Evolutionary conservation across 2,113 vertebrate genomes (phyloP), one percentile per base, ranked within the genome.

Genomic region (Jaculus jaculus): DNA sequence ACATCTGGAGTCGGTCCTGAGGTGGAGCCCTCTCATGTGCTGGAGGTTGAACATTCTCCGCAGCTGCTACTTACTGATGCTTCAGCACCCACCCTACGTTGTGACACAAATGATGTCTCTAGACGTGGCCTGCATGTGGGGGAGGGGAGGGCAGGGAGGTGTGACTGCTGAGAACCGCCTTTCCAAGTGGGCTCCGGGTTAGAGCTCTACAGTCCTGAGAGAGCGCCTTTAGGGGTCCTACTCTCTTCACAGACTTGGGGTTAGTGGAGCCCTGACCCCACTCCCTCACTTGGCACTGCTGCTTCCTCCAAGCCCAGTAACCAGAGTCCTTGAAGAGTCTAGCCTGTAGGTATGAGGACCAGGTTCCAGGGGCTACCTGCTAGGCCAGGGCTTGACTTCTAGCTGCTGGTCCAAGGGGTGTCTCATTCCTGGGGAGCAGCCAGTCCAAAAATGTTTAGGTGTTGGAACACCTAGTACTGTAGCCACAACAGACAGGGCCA

Each of bases 11-110:
- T 24, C 30, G 0, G 6, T 24, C n/a, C 39, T 39, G 15, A 11
- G 24, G n/a, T 5, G n/a, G 79, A 37, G 47, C 15, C 0, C 1
- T n/a, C 32, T 72, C 21, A 12, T 3, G 5, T 0, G 0, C 18
- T 2, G 77, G 73, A 5, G 39, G 37, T 37, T 12, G 15, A 37
- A 47, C 47, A 84, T 47, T 3, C 9, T 58, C 28, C 20, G 18
- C 28, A 3, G 37, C 51, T 68, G 24, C 8, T 28, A 51, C 37
- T 20, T 3, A 20, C 18, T 24, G 54, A 34, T 37, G 82, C 63
- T 8, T 23, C 2, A 16, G 37, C 32, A 11, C 42, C 24, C 42
- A 5, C 1, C 32, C 47, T 58, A 5, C 32, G 37, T 4, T 30
- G 34, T 32, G 3, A 11, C 2, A 17, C 66, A 6, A 18, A 34